A percentile compares a stretch with the other conserved stretches of the same genome.
Evolutionary conservation across 2,113 vertebrate genomes (phyloP).

Genomic region (Pseudolaguvia tuberculata): DNA sequence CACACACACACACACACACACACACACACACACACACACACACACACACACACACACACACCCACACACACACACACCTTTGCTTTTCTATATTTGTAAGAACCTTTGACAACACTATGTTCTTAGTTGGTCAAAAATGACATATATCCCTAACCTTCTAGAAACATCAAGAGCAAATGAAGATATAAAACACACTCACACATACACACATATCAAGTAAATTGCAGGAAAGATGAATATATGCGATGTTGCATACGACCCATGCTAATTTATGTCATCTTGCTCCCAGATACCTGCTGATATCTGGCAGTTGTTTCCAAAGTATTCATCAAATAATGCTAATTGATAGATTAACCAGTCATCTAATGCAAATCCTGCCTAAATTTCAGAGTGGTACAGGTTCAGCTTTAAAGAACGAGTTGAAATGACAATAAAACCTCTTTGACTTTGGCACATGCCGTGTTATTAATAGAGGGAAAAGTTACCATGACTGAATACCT

Average conservation of each 20-base stretch:
- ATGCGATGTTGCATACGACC: neutral
- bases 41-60: too few relatives aligned
- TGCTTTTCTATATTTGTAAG: neutral
- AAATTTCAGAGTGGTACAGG: neutral
- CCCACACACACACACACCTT: neutral
- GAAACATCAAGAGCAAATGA: neutral
- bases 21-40: too few relatives aligned
- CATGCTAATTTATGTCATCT: slow-evolving; percentile 2
- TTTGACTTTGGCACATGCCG: neutral
- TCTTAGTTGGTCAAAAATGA: neutral
- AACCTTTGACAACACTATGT: neutral
- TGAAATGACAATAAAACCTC: too few relatives aligned
- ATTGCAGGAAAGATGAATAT: neutral
- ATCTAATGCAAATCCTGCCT: slow-evolving; percentile 41
- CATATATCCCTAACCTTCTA: neutral
- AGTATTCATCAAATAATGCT: slow-evolving; percentile 25
- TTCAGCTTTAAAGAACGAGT: neutral
- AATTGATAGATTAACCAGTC: slow-evolving; percentile 25
- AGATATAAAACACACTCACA: neutral
- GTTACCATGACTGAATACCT: too few relatives aligned
- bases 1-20: too few relatives aligned
- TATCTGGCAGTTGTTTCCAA: neutral
- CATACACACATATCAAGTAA: slow-evolving; percentile 16
- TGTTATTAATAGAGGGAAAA: too few relatives aligned
- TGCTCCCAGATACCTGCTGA: slow-evolving; percentile 12